phyloP scores from a whole-genome alignment of 2,113 vertebrate species.

The Ptilonorhynchus violaceus region DNA sequence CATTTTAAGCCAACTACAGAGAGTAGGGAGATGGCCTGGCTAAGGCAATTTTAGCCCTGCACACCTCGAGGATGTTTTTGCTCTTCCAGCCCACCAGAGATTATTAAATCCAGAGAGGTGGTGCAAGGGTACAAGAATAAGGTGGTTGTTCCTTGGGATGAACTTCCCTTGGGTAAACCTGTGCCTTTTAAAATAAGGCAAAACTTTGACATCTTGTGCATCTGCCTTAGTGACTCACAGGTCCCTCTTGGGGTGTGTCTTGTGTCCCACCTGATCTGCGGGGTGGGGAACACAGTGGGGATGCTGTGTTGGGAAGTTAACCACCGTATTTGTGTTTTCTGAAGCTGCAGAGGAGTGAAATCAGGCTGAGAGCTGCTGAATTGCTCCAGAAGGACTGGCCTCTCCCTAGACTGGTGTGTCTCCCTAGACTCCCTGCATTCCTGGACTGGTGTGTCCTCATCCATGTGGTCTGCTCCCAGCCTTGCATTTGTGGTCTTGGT shows the following conservation, averaged over 20 bases:
- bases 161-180: neutral
- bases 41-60: neutral
- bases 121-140: neutral
- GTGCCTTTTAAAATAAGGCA: neutral
- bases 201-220: neutral
- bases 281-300: too few relatives aligned
- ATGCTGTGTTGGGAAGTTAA: neutral
- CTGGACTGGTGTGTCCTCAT: neutral
- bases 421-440: neutral
- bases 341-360: neutral
- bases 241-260: neutral
- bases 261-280: accelerated
- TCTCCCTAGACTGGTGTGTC: neutral
- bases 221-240: accelerated
- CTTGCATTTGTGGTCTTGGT: neutral
- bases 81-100: neutral
- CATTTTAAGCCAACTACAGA: neutral
- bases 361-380: neutral
- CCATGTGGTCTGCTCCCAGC: neutral
- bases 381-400: neutral
- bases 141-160: neutral
- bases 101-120: neutral
- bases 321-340: neutral
- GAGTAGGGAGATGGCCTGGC: neutral
- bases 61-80: neutral